Conservation (phyloP, 2,113 vertebrate species). For the Galbula dea region DNA sequence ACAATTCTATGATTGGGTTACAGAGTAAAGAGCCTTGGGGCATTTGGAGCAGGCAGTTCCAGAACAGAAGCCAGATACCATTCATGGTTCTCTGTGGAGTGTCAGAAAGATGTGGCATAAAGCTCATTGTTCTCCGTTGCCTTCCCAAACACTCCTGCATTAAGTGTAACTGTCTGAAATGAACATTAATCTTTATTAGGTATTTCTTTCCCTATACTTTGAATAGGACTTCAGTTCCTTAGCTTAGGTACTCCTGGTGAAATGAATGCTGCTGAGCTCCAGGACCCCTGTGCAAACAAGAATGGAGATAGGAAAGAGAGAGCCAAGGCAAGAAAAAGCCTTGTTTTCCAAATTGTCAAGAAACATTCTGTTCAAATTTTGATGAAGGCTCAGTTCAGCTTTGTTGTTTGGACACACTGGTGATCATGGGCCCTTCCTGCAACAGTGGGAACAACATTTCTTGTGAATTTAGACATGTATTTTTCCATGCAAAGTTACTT, state of each 20-base stretch:
- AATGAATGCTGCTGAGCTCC: neutral
- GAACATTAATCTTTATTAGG: neutral
- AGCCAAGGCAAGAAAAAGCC: neutral
- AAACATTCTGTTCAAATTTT: neutral
- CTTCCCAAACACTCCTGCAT: neutral
- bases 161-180: neutral
- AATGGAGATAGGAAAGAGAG: neutral
- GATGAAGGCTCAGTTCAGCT: accelerated
- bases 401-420: neutral
- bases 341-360: neutral
- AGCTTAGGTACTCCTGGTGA: neutral
- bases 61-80: neutral
- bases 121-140: neutral
- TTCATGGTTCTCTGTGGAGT: accelerated
- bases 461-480: neutral
- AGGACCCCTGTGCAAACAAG: neutral
- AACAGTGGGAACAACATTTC: neutral
- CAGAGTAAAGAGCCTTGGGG: neutral
- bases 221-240: neutral
- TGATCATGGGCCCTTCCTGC: neutral
- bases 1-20: neutral
- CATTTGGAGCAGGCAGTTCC: neutral
- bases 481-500: neutral
- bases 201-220: neutral
- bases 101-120: neutral